Conservation (phyloP, 2,888 invertebrate genomes). For the Pachycephus smyrnensis region DNA sequence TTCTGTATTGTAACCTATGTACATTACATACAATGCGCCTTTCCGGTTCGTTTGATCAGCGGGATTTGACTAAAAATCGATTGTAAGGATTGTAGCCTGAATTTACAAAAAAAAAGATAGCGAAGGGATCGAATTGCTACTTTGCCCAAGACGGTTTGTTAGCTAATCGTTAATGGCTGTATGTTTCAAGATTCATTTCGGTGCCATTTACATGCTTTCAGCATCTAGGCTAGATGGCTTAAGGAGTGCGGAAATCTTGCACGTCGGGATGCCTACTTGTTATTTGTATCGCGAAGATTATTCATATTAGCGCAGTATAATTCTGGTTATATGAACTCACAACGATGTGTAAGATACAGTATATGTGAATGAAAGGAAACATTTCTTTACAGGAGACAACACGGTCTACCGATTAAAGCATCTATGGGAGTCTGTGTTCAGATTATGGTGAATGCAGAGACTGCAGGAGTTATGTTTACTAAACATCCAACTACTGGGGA, state of each 20-base stretch:
- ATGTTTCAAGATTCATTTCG: too few relatives aligned
- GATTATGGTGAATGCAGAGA: constrained; percentile 77
- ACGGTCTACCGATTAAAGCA: constrained; percentile 76
- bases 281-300: not conserved
- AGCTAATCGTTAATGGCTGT: too few relatives aligned
- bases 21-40: too few relatives aligned
- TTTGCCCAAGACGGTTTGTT: too few relatives aligned
- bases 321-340: constrained; percentile 1
- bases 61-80: too few relatives aligned
- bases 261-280: not conserved
- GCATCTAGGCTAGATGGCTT: not conserved
- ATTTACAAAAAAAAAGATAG: too few relatives aligned
- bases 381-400: constrained; percentile 70
- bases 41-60: too few relatives aligned
- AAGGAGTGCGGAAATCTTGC: too few relatives aligned
- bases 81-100: too few relatives aligned
- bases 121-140: too few relatives aligned
- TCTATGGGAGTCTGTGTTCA: constrained; percentile 87
- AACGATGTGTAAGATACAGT: not conserved
- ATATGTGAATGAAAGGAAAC: not conserved
- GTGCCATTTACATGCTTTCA: too few relatives aligned
- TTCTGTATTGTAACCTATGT: too few relatives aligned
- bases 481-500: constrained; percentile 81
- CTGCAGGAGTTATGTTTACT: constrained; percentile 86
- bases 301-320: not conserved